Base-by-base conservation (phyloP, 2,797 vertebrate species). In the Vireo griseus region DNA sequence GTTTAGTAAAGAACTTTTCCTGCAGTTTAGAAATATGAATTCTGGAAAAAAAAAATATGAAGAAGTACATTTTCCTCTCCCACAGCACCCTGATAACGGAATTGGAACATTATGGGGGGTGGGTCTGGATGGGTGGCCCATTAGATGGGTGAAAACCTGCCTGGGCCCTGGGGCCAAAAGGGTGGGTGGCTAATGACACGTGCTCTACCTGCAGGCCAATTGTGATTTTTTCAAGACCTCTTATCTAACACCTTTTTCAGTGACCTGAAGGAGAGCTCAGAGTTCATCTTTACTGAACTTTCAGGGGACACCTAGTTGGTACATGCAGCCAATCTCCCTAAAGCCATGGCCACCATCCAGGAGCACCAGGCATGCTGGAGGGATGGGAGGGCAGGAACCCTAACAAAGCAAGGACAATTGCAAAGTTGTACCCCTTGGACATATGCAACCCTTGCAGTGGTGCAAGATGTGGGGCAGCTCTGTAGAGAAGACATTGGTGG, bases 71-170 rank as follows among this genome's bases (percentile, higher is more conserved):
- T 52, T 72, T 69, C 25, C 7, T n/a, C 84, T 76, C 25, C 71
- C 18, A 68, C 15, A 79, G 22, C 44, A 69, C 44, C 40, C 48
- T 71, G 14, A 3, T 86, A 52, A 35, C 18, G 1, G 0, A 44
- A 18, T 11, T 65, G 61, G 45, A 83, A 42, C 35, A 29, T 77
- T 81, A 67, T 20, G 22, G 42, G 58, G 75, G 81, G 69, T 87
- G 90, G 85, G 77, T 66, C 62, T 78, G 80, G 62, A 72, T 86
- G 86, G 68, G 83, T 93, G 92, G 80, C 74, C 92, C 78, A 10
- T 18, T 37, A 51, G 58, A 80, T 86, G 28, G 28, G 73, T 88
- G 39, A 92, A 92, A 93, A 90, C 73, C 40, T 86, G 80, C 12
- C 66, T 47, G 58, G 18, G 73, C 69, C 87, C 81, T 86, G 50